Conservation (phyloP, 2,113 vertebrate genomes). For the Corynorhinus townsendii region DNA sequence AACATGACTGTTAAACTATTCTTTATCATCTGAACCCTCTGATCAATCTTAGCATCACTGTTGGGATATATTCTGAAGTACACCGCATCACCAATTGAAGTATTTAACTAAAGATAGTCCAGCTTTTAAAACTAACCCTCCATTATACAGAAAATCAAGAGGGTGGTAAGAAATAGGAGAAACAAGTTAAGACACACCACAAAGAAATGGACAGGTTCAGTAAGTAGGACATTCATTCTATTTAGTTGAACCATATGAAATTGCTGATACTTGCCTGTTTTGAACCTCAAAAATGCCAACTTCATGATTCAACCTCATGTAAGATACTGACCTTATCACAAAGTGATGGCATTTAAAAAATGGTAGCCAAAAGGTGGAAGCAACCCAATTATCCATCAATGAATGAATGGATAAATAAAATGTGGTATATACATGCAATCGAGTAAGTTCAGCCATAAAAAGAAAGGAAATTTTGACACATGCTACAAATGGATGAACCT, state of each 20-base stretch:
- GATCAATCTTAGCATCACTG: neutral
- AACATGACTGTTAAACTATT: neutral
- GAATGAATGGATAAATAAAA: neutral
- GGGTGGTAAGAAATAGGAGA: neutral
- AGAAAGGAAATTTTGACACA: neutral
- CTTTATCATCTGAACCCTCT: neutral
- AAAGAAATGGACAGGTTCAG: neutral
- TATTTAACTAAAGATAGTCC: constrained; percentile 13
- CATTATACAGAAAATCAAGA: neutral
- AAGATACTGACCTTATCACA: neutral
- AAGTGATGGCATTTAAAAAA: neutral
- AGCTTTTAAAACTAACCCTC: neutral
- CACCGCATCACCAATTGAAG: neutral
- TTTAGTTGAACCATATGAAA: neutral
- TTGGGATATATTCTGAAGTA: neutral
- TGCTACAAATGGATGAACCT: neutral
- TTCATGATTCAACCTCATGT: neutral
- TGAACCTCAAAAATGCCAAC: constrained; percentile 14
- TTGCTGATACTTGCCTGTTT: neutral
- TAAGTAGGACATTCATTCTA: neutral
- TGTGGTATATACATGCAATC: neutral
- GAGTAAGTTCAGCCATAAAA: neutral
- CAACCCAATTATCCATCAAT: neutral
- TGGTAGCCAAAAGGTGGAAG: neutral
- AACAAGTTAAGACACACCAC: neutral